Base-by-base conservation (phyloP, 1,140 invertebrate genomes). In the Harpegnathos saltator region DNA sequence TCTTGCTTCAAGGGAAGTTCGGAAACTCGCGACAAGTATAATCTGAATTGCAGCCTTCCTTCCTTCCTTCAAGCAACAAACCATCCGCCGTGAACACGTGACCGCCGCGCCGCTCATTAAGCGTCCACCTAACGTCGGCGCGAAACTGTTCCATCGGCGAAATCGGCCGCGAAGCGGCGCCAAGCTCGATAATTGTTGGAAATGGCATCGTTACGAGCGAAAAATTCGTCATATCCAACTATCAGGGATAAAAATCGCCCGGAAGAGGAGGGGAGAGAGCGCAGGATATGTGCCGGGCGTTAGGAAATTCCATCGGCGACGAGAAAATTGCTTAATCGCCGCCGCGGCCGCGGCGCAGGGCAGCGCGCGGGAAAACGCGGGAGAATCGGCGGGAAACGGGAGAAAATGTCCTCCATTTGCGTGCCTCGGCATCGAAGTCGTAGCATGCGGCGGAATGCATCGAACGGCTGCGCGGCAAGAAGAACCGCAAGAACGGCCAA, bases 401-500 rank as follows among this genome's bases (percentile, higher is more conserved):
- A 48, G 52, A 19, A 71, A 71, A 69, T 71, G 54, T 71, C 75
- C 58, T 71, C 75, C 17, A 71, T 80, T 80, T 69, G 65, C 75
- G 65, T 59, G 33, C 65, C 65, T 71, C 12, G 50, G 12, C 19
- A 44, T 69, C 65, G 65, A 63, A 50, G 73, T 24, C 29, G n/a
- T 48, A n/a, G n/a, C 65, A 69, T 82, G n/a, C 50, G 22, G 1
- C 62, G 74, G 87, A 90, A 89, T 89, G 83, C 77, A 44, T 81
- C 82, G 68, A 86, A 81, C 24, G 69, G 68, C 86, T 68, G 84
- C 72, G 74, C 66, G 75, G 33, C 66, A 71, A 62, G 83, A 91
- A 92, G 89, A 92, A 92, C 91, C 89, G 90, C 91, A 91, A 91
- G 85, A 88, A 89, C 83, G 73, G 24, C 68, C 63, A 73, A 71